Base-by-base conservation (phyloP, 2,888 invertebrate species). In the Polyommatus icarus region DNA sequence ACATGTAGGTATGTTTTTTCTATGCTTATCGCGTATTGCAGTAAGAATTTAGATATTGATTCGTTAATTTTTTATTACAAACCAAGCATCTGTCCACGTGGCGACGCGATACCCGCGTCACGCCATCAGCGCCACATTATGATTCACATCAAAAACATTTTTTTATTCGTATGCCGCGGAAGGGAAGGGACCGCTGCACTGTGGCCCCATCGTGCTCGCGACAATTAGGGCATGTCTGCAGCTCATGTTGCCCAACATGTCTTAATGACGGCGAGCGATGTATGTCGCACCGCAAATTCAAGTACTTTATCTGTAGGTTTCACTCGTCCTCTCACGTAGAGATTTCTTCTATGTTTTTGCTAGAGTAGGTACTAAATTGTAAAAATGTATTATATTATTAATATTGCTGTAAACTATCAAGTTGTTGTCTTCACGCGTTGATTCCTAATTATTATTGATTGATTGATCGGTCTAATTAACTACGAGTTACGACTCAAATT, bases 161-260 rank as follows among this genome's bases (percentile, higher is more conserved):
- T 29, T 67, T 15, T 12, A 10, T 61, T 61, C 61, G 61, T 24
- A 20, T 67, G 29, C 61, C 24, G 15, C 18, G 29, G 29, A 67
- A 67, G 67, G 29, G 29, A 67, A 32, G 67, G 29, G 67, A 67
- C 67, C 18, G 67, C 20, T 15, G 50, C 18, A 0, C 54, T 24
- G 24, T 24, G 61, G 24, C 29, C 67, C 29, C 67, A 67, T 67
- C 67, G 67, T 67, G 29, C 24, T 1, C 67, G 67, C 29, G 67
- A 29, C 67, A 67, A 67, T 67, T 67, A 67, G 67, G 67, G 67
- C 67, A 67, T 67, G 29, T 67, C 67, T 67, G 29, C 29, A 32
- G 67, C 67, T 67, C 61, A 61, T 32, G 29, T 67, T 67, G 67
- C 67, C 67, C 67, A 67, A 67, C 67, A 18, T 24, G 61, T 61